Base-by-base conservation (phyloP, 2,797 vertebrate species). In the Anolis apletophallus region DNA sequence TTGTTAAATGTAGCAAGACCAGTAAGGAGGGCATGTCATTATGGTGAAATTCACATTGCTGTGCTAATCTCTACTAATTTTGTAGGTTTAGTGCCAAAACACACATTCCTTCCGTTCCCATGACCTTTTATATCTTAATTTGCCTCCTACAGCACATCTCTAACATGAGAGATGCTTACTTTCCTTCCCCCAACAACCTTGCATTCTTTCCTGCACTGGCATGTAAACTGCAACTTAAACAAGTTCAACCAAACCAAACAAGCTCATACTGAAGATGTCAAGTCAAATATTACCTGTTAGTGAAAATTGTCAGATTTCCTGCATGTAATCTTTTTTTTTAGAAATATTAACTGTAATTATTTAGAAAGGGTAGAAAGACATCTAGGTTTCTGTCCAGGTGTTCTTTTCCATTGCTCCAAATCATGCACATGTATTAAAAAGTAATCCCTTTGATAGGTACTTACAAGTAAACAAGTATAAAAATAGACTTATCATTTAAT, bases 51-150 rank as follows among this genome's bases (percentile, higher is more conserved):
- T 69, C 73, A 32, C 21, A 29, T 57, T 75, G 57, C 83, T 80
- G 5, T 57, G 74, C 32, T 94, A 90, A 90, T 87, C 54, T 87
- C 75, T 85, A 64, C 71, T 91, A 59, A 74, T 84, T 94, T 94
- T 86, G 87, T 57, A 78, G 90, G 87, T 88, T 82, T 89, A 81
- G 81, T 79, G 82, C 88, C 89, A 88, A 87, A 85, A 86, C 34
- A 74, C 32, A 67, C 81, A 26, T 23, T 69, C 77, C 86, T 81
- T 85, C 61, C 88, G 94, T 96, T 94, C 93, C 95, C 80, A 95
- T 90, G 95, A 96, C 95, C 95, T 95, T 93, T 88, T 88, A 89
- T 86, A 94, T 93, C 93, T 95, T 90, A 76, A 57, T 92, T 95
- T 91, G 68, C 87, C 90, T 94, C 88, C 89, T 85, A 12, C 92